A percentile compares a stretch with the other conserved stretches of the same genome.
Conservation (phyloP, 2,888 invertebrate species). For the Priocnemis perturbator region DNA sequence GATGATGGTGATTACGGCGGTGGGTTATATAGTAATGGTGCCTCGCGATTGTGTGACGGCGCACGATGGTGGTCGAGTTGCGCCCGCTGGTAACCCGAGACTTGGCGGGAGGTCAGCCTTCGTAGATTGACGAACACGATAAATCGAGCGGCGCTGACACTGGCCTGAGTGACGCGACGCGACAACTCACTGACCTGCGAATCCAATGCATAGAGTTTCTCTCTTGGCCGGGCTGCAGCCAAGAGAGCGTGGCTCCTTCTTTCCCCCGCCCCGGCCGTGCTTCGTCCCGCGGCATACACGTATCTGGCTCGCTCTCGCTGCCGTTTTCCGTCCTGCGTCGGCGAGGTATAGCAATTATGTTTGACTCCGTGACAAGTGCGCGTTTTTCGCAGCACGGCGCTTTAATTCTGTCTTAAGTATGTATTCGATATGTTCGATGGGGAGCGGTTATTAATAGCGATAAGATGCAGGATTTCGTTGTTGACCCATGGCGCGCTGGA, state of each 20-base stretch:
- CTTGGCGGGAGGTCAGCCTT: conserved; percentile 70
- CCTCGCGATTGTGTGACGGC: conserved; percentile 31
- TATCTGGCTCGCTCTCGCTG: background rate
- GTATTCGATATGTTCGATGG: too few relatives aligned
- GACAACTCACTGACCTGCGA: conserved; percentile 75
- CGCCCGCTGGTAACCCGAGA: conserved; percentile 69
- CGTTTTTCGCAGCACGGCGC: too few relatives aligned
- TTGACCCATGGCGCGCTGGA: too few relatives aligned
- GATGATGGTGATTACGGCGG: conserved; percentile 27
- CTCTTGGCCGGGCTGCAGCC: conserved; percentile 35
- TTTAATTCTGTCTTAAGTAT: too few relatives aligned
- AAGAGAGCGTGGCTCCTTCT: conserved; percentile 14
- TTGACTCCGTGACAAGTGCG: too few relatives aligned
- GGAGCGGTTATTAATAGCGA: too few relatives aligned
- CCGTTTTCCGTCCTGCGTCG: too few relatives aligned
- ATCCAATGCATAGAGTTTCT: conserved; percentile 72
- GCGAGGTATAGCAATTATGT: too few relatives aligned
- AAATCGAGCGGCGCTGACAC: conserved; percentile 70
- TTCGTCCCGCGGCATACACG: background rate
- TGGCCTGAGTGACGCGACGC: conserved; percentile 66
- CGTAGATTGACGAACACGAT: conserved; percentile 73
- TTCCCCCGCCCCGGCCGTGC: too few relatives aligned
- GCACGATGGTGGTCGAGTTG: conserved; percentile 37
- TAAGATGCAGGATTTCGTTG: too few relatives aligned
- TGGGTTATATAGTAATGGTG: background rate